Evolutionary conservation across 2,113 vertebrate species (phyloP).

Genomic region (Capreolus pygargus): DNA sequence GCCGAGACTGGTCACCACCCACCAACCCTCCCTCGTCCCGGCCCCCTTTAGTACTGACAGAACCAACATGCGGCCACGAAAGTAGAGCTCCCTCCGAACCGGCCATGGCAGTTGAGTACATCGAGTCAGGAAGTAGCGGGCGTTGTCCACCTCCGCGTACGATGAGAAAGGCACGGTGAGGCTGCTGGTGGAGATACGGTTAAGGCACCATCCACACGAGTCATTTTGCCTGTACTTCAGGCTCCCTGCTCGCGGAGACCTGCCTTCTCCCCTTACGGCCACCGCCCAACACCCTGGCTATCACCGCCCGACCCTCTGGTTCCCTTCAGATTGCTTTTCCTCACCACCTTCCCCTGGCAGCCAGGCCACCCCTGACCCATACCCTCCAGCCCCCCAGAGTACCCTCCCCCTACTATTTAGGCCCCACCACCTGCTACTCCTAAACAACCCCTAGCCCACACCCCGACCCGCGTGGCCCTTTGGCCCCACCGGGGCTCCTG

Average conservation of each 20-base stretch:
- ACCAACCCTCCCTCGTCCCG: background rate
- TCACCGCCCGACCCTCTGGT: rapidly evolving
- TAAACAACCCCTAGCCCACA: background rate
- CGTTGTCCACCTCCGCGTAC: background rate
- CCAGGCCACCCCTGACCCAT: background rate
- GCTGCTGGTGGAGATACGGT: background rate
- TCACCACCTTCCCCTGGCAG: background rate
- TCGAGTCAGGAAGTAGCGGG: background rate
- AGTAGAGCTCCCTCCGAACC: background rate
- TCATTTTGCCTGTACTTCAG: background rate
- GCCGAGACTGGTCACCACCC: background rate
- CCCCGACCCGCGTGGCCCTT: background rate
- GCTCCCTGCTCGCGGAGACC: background rate
- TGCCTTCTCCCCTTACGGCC: background rate
- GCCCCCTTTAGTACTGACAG: background rate
- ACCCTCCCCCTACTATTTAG: background rate
- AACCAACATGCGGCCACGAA: background rate
- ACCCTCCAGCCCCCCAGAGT: background rate
- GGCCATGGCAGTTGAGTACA: background rate
- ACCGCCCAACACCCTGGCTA: background rate
- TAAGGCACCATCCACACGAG: background rate
- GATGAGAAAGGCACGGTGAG: background rate
- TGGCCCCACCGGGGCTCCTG: background rate
- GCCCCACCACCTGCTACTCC: no score
- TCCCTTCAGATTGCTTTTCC: background rate